Percentiles rank a stretch among this genome's conserved stretches.
These are phyloP conservation scores for Polypterus senegalus DNA, from an alignment of 2,113 vertebrate species.

Conservation along the genomic window DNA sequence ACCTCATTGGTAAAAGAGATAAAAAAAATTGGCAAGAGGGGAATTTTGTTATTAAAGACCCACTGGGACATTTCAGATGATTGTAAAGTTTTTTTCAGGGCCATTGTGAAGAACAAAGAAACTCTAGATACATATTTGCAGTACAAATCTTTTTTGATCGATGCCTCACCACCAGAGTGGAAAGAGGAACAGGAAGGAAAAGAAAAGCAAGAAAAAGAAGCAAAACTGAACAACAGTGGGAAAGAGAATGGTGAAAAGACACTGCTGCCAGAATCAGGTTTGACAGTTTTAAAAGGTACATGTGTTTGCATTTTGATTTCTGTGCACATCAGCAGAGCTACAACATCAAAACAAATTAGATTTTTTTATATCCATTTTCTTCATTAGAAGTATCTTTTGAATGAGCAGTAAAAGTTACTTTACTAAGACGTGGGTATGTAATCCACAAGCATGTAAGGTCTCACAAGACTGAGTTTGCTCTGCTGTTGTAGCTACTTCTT, in stretches of 20 bases:
- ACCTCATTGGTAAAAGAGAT: background rate
- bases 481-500: too few species aligned
- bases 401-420: background rate
- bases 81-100: conserved; percentile 27
- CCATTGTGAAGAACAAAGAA: conserved; percentile 40
- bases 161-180: conserved; percentile 39
- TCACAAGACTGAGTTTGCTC: too few species aligned
- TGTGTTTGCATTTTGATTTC: background rate
- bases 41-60: background rate
- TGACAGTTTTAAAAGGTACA: background rate
- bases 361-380: too few species aligned
- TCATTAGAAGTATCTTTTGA: background rate
- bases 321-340: background rate
- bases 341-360: background rate
- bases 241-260: background rate
- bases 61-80: background rate
- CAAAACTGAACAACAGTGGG: conserved; percentile 7
- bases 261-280: background rate
- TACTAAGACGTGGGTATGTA: background rate
- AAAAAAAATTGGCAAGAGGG: background rate
- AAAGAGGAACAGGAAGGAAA: conserved; percentile 22
- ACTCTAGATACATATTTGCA: conserved; percentile 34
- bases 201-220: conserved; percentile 13
- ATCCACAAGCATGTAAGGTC: background rate
- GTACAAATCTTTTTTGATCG: conserved; percentile 38